Base-by-base conservation (phyloP, 2,797 vertebrate genomes). In the Adelosebastes latens region DNA sequence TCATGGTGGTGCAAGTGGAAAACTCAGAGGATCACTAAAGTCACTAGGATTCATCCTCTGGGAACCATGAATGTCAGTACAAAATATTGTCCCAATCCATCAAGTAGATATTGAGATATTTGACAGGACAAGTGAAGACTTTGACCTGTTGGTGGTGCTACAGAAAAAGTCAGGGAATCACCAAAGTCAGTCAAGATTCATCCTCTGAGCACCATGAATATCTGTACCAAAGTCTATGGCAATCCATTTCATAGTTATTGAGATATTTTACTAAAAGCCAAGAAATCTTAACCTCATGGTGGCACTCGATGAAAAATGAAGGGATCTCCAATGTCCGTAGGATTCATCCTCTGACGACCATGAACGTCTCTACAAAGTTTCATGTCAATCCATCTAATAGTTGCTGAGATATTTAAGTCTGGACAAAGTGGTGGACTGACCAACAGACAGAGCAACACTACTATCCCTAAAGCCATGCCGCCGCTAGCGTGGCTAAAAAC, bases 371-470 rank as follows among this genome's bases (percentile, higher is more conserved):
- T 16, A 7, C 0, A 31, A 32, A 60, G 27, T 60, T 31, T 31
- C 24, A 25, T 7, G 18, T 14, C 53, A 68, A 49, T 18, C 14
- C 3, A 14, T 56, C 11, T 36, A 6, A 10, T 3, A 53, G 61
- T 2, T 39, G 20, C 49, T 3, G 24, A 83, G 53, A 66, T 66
- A 71, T 72, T 84, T 75, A 13, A 56, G 52, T 53, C n/a, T 56
- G 1, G 20, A n/a, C 16, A 64, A 25, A 55, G 31, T 22, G 22
- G n/a, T 46, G 27, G 58, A 55, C n/a, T 2, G 3, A 29, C 11
- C 22, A 27, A 32, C n/a, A n/a, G 8, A 0, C 5, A 39, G 20
- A 61, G 29, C 2, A 0, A 29, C 24, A 39, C 0, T 5, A 4
- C 32, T 52, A 4, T 36, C 12, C 32, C 8, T 22, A 14, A 6